A percentile compares a stretch with the other conserved stretches of the same genome.
phyloP scores from a whole-genome alignment of 2,888 invertebrate genomes.

The Polyommatus icarus region DNA sequence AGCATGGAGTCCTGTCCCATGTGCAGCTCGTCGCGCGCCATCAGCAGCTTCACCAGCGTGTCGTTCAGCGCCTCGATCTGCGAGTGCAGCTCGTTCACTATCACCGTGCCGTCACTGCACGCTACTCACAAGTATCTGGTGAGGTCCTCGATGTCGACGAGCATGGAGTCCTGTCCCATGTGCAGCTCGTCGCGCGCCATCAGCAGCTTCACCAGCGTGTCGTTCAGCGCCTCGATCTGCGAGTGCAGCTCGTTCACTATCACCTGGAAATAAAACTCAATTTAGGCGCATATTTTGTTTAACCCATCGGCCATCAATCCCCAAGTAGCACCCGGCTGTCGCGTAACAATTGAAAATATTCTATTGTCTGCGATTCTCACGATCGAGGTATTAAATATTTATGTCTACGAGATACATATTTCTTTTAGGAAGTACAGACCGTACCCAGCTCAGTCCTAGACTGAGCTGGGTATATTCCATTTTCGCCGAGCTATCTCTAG shows the following conservation, averaged over 20 bases:
- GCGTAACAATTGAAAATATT: too few relatives aligned
- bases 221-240: conserved; percentile 95
- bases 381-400: not conserved
- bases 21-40: conserved; percentile 96
- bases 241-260: conserved; percentile 97
- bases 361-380: too few relatives aligned
- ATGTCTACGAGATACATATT: not conserved
- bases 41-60: conserved; percentile 91
- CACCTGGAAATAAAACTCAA: conserved; percentile 81
- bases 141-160: conserved; percentile 97
- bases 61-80: conserved; percentile 96
- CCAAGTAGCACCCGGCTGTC: too few relatives aligned
- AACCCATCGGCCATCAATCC: too few relatives aligned
- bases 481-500: too few relatives aligned
- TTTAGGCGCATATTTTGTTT: not conserved
- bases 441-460: too few relatives aligned
- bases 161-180: conserved; percentile 98
- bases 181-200: conserved; percentile 97
- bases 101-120: not conserved
- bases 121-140: conserved; percentile 90
- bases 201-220: conserved; percentile 91
- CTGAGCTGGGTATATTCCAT: too few relatives aligned
- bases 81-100: conserved; percentile 61
- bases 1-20: conserved; percentile 99
- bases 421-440: too few relatives aligned